Conservation (phyloP, 2,797 vertebrate genomes). For the Helicolenus hilgendorfi region DNA sequence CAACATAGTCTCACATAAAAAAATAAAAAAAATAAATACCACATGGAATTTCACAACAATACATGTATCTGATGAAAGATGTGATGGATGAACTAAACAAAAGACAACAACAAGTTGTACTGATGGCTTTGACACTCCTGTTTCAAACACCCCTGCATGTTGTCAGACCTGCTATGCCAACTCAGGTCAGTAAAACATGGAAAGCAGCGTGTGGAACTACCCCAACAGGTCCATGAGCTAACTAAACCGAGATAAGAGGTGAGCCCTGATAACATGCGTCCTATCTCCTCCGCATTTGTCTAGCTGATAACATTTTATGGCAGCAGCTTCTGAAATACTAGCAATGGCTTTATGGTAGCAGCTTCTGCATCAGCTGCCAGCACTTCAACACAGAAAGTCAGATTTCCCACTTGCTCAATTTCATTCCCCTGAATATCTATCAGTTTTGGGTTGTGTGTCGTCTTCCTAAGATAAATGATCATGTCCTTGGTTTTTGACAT, state of each 20-base stretch:
- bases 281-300: neutral
- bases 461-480: no score
- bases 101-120: neutral
- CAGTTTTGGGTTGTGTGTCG: no score
- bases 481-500: no score
- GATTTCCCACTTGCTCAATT: no score
- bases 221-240: neutral
- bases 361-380: neutral
- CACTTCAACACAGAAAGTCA: neutral
- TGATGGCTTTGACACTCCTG: conserved; percentile 19
- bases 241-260: neutral
- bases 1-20: neutral
- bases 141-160: conserved; percentile 31
- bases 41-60: neutral
- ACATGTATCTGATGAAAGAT: neutral
- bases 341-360: neutral
- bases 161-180: conserved; percentile 51
- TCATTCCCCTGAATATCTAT: no score
- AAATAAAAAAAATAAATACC: neutral
- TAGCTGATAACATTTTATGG: conserved; percentile 34
- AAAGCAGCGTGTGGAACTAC: neutral
- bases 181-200: neutral
- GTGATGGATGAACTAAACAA: neutral
- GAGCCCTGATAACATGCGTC: neutral
- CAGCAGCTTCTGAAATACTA: neutral